These are phyloP conservation scores for Machimus rusticus DNA, from an alignment of 2,888 invertebrate species.

Conservation along the genomic window DNA sequence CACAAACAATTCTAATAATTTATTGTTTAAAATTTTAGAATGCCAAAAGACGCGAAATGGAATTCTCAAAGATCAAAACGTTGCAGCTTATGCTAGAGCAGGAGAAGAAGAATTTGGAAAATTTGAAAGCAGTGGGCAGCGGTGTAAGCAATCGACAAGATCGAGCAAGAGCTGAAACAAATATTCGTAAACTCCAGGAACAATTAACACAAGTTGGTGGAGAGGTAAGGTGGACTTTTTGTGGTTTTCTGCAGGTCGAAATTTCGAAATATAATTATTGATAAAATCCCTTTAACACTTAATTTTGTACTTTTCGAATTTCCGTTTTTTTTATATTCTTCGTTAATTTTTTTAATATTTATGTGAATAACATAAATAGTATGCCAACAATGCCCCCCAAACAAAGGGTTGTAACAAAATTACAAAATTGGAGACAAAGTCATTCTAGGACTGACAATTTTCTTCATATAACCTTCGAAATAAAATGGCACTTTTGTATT, in stretches of 20 bases:
- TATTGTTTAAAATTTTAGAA: slow-evolving; percentile 66
- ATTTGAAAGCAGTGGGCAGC: slow-evolving; percentile 68
- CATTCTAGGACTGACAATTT: neutral
- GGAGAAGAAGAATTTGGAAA: slow-evolving; percentile 82
- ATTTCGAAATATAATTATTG: neutral
- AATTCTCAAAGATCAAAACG: slow-evolving; percentile 83
- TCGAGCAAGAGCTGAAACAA: slow-evolving; percentile 57
- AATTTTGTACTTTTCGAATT: neutral
- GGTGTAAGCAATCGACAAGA: slow-evolving; percentile 56
- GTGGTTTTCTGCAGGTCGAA: neutral
- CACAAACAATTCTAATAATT: neutral
- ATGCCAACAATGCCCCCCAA: neutral
- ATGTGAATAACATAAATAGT: slow-evolving; percentile 22
- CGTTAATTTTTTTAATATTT: slow-evolving; percentile 11
- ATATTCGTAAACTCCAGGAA: slow-evolving; percentile 60
- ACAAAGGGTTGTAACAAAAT: neutral
- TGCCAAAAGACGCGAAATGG: slow-evolving; percentile 84
- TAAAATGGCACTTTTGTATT: neutral
- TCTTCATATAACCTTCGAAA: neutral
- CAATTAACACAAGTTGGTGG: slow-evolving; percentile 62
- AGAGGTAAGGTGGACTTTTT: slow-evolving; percentile 56
- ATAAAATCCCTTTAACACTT: neutral
- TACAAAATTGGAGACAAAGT: neutral
- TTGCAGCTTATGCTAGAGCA: slow-evolving; percentile 89
- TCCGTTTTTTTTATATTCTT: neutral